These are phyloP conservation scores for Ophraella communa DNA, from an alignment of 2,888 invertebrate species.

Conservation along the genomic window DNA sequence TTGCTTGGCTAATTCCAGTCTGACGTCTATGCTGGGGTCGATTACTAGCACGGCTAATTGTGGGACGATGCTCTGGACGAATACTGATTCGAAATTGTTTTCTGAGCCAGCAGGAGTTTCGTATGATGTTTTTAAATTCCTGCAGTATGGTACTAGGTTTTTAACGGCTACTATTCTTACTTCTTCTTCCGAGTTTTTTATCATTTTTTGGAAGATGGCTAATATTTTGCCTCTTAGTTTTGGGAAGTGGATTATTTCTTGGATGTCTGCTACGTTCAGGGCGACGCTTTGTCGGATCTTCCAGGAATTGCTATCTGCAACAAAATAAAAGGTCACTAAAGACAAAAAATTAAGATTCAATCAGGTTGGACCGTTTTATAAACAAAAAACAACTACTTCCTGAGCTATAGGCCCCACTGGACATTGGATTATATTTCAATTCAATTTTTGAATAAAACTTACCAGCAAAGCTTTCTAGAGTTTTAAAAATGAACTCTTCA, in stretches of 20 bases:
- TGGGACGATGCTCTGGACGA: slow-evolving; percentile 49
- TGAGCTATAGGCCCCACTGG: too few species aligned
- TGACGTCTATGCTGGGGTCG: slow-evolving; percentile 49
- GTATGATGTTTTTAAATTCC: slow-evolving; percentile 46
- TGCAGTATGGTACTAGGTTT: slow-evolving; percentile 48
- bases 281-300: slow-evolving; percentile 50
- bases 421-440: too few species aligned
- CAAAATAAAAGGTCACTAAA: slow-evolving; percentile 3
- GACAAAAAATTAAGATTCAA: not conserved
- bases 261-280: slow-evolving; percentile 45
- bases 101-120: slow-evolving; percentile 31
- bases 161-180: slow-evolving; percentile 49
- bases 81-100: slow-evolving; percentile 49
- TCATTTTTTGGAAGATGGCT: slow-evolving; percentile 48
- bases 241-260: slow-evolving; percentile 42
- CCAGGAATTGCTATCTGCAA: slow-evolving; percentile 52
- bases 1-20: slow-evolving; percentile 49
- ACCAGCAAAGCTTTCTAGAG: slow-evolving; percentile 45
- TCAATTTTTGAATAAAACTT: too few species aligned
- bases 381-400: too few species aligned
- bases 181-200: slow-evolving; percentile 48
- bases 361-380: too few species aligned
- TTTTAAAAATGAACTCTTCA: slow-evolving; percentile 48
- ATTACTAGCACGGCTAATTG: slow-evolving; percentile 45
- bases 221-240: slow-evolving; percentile 47